phyloP scores from a whole-genome alignment of 2,797 vertebrate genomes.

The Cossypha niveicapilla region DNA sequence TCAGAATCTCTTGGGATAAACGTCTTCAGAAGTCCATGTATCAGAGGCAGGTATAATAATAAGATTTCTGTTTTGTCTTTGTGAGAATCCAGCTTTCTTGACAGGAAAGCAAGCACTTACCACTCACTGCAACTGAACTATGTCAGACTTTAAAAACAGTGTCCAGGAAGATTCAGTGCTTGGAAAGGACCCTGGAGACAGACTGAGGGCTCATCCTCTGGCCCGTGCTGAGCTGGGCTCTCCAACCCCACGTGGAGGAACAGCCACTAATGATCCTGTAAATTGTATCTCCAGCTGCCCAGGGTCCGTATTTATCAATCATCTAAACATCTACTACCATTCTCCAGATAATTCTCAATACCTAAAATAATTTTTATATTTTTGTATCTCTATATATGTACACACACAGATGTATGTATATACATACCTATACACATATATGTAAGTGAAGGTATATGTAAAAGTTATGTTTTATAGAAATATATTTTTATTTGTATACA shows the following conservation, averaged over 20 bases:
- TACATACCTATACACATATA: fast-evolving
- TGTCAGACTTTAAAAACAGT: background rate
- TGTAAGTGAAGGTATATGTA: background rate
- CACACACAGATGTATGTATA: fast-evolving
- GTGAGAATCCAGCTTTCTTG: background rate
- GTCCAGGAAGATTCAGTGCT: background rate
- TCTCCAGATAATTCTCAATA: background rate
- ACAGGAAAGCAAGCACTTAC: background rate
- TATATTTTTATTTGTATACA: background rate
- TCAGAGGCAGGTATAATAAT: background rate
- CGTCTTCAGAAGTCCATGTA: background rate
- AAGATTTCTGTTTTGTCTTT: background rate
- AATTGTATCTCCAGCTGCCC: background rate
- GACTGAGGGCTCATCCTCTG: background rate
- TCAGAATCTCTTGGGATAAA: background rate
- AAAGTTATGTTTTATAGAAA: background rate
- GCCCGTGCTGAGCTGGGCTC: background rate
- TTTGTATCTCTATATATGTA: background rate
- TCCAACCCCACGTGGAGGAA: background rate
- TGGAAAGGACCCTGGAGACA: background rate
- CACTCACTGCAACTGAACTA: background rate
- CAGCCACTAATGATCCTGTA: background rate
- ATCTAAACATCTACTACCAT: background rate
- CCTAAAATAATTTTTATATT: background rate
- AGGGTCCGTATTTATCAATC: background rate